phyloP scores from a whole-genome alignment of 2,888 invertebrate species.

The Iphiclides podalirius region DNA sequence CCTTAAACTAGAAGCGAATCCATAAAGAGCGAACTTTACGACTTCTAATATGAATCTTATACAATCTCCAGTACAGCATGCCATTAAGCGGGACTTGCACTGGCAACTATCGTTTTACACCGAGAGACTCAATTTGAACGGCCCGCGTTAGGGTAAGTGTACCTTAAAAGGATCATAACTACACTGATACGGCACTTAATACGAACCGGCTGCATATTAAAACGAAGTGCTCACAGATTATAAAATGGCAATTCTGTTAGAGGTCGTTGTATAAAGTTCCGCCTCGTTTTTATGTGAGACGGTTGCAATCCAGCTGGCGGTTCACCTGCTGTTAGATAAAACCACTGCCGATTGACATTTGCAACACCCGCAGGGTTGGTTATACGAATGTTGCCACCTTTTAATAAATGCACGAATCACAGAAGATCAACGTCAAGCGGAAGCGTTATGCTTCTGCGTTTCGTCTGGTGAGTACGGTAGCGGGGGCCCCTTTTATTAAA shows the following conservation, averaged over 20 bases:
- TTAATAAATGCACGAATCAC: too few relatives aligned
- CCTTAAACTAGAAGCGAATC: not conserved
- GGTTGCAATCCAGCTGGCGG: too few relatives aligned
- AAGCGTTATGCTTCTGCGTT: too few relatives aligned
- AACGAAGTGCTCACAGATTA: slow-evolving; percentile 29
- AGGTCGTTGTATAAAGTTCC: too few relatives aligned
- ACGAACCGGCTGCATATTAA: slow-evolving; percentile 53
- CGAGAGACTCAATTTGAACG: slow-evolving; percentile 49
- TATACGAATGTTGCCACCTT: too few relatives aligned
- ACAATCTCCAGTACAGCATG: slow-evolving; percentile 22
- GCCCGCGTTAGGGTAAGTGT: slow-evolving; percentile 54
- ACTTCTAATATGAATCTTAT: slow-evolving; percentile 12
- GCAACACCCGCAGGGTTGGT: too few relatives aligned
- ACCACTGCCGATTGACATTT: too few relatives aligned
- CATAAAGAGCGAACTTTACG: not conserved
- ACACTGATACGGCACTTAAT: slow-evolving; percentile 53
- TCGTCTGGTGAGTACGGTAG: too few relatives aligned
- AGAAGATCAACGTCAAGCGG: too few relatives aligned
- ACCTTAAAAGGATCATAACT: slow-evolving; percentile 39
- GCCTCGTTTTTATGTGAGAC: too few relatives aligned
- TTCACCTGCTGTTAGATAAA: too few relatives aligned
- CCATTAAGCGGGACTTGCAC: slow-evolving; percentile 33
- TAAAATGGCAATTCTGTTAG: not conserved
- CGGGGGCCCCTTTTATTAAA: too few relatives aligned
- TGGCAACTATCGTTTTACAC: slow-evolving; percentile 29